A percentile compares a stretch with the other conserved stretches of the same genome.
Conservation (phyloP, 2,113 vertebrate species). For the Prietella phreatophila region DNA sequence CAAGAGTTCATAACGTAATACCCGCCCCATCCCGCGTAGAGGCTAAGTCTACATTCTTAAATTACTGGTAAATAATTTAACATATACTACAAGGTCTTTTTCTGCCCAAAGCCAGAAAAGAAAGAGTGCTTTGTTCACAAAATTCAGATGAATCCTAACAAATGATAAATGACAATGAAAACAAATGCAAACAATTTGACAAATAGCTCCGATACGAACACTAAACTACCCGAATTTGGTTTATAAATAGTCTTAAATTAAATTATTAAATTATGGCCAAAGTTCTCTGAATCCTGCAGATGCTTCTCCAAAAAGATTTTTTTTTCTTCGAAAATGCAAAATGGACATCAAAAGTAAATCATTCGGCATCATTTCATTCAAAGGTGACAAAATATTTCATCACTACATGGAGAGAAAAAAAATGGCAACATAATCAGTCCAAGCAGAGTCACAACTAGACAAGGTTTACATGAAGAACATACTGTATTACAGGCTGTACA, state of each 20-base stretch:
- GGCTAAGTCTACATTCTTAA: constrained; percentile 93
- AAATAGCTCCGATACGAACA: constrained; percentile 54
- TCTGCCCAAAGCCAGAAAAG: constrained; percentile 70
- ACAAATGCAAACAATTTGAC: constrained; percentile 73
- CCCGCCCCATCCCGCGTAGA: constrained; percentile 66
- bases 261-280: constrained; percentile 72
- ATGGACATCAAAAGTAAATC: constrained; percentile 47
- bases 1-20: constrained; percentile 61
- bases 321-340: constrained; percentile 44
- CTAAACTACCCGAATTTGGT: constrained; percentile 49
- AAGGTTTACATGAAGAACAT: constrained; percentile 64
- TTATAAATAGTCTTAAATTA: constrained; percentile 88
- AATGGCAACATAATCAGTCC: constrained; percentile 60
- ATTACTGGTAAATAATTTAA: constrained; percentile 80
- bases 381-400: constrained; percentile 62
- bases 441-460: constrained; percentile 68
- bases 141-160: constrained; percentile 67
- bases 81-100: constrained; percentile 73
- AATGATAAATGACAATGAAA: constrained; percentile 70
- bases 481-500: constrained; percentile 68
- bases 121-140: constrained; percentile 69
- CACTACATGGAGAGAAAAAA: constrained; percentile 49
- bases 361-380: constrained; percentile 47
- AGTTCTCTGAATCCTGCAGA: constrained; percentile 81
- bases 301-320: constrained; percentile 59